Evolutionary conservation across 2,888 invertebrate species (phyloP), one percentile per base, ranked within the genome.

Genomic region (Patella pellucida): DNA sequence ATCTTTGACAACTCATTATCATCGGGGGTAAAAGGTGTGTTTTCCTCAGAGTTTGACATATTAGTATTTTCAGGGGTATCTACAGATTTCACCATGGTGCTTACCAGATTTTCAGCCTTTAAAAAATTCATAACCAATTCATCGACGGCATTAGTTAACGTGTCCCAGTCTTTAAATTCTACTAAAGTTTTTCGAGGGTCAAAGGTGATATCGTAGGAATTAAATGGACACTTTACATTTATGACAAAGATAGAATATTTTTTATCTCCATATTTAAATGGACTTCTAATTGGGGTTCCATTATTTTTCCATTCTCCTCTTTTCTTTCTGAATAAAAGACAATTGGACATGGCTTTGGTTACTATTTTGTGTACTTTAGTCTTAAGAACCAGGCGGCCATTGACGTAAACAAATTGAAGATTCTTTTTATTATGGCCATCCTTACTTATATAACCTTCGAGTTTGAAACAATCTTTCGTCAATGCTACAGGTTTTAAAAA

Each of bases 351-450:
- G 14, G 14, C 14, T 23, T 62, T 62, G 62, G 12, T 62, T 1
- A 62, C 19, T 11, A 62, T 23, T 82, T 92, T 92, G 80, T 92
- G 92, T 71, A 93, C 82, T 88, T 92, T 92, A 54, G 92, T 92
- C 77, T 92, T 92, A 71, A 90, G 82, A 3, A 95, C 88, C 68
- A 92, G 92, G 81, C 93, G 92, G 81, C 93, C 93, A 90, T 95
- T 95, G 7, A 95, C 91, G 89, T 93, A 95, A 70, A 95, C 90
- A 90, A 93, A 94, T 84, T 94, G 94, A 31, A 92, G 88, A 74
- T 90, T 89, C 79, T 92, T 93, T 68, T 91, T 91, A 68, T 84
- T 81, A 75, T 91, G 89, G 15, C 90, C 85, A 68, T 92, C 91
- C 81, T 92, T 93, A 68, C 93, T 92, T 75, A 95, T 91, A 81